Evolutionary conservation across 2,888 invertebrate species (phyloP).

Genomic region (Diplolepis rosae): DNA sequence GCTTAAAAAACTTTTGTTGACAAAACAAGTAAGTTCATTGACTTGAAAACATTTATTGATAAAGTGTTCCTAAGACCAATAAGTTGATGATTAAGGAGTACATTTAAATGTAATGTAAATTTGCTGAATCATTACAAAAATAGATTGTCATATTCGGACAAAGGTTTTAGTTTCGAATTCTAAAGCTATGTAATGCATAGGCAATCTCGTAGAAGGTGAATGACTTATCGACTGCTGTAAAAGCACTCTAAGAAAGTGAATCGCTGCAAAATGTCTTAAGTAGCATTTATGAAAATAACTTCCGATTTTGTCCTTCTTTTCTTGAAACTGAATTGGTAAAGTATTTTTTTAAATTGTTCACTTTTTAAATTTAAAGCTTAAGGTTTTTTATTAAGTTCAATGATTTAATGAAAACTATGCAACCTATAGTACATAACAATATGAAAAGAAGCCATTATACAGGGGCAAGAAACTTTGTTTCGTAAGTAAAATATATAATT

Average conservation of each 20-base stretch:
- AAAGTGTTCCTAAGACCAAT: neutral
- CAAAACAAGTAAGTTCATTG: no score
- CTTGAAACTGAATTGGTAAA: neutral
- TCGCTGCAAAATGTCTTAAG: neutral
- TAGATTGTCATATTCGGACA: conserved; percentile 8
- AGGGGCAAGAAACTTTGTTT: neutral
- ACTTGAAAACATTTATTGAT: neutral
- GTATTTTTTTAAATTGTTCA: neutral
- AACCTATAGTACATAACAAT: neutral
- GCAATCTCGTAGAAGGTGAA: neutral
- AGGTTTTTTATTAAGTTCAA: no score
- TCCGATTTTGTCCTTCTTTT: neutral
- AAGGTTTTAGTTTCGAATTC: conserved; percentile 9
- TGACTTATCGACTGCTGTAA: conserved; percentile 14
- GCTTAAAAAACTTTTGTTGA: no score
- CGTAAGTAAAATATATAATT: neutral
- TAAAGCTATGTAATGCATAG: conserved; percentile 10
- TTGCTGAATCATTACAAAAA: conserved; percentile 6
- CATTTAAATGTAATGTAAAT: conserved; percentile 1
- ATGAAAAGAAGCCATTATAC: neutral
- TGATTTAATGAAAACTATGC: no score
- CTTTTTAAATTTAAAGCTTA: no score
- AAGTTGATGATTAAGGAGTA: neutral
- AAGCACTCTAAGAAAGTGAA: neutral
- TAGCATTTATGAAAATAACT: neutral